Evolutionary conservation across 1,140 invertebrate species (phyloP).

Genomic region (Drosophila tsacasi): DNA sequence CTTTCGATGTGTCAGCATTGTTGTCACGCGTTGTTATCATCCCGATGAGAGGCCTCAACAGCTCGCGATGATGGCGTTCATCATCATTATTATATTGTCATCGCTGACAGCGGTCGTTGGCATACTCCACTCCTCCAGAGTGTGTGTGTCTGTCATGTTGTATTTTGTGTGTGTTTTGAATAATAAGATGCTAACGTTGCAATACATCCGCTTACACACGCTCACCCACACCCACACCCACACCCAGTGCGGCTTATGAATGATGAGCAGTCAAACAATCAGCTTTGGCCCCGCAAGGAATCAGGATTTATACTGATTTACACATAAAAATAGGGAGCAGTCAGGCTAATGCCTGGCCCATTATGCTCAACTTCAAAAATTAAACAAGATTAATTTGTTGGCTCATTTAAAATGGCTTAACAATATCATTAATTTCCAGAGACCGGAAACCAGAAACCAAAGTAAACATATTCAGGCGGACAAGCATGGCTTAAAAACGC

Average conservation of each 20-base stretch:
- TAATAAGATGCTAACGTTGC: conserved; percentile 73
- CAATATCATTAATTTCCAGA: conserved; percentile 70
- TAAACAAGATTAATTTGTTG: conserved; percentile 79
- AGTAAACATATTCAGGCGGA: conserved; percentile 35
- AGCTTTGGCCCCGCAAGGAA: conserved; percentile 27
- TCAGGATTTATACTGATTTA: conserved; percentile 43
- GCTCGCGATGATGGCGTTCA: conserved; percentile 10
- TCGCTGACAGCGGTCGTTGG: conserved; percentile 57
- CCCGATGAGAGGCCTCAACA: conserved; percentile 31
- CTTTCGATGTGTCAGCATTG: conserved; percentile 81
- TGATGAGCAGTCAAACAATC: conserved; percentile 76
- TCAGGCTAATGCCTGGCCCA: conserved; percentile 53
- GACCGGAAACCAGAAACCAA: conserved; percentile 13
- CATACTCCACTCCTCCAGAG: conserved; percentile 7
- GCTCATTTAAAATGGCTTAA: conserved; percentile 61
- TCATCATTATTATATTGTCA: conserved; percentile 43
- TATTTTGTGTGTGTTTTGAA: conserved; percentile 56
- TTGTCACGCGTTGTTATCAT: conserved; percentile 71
- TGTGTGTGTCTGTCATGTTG: conserved; percentile 2
- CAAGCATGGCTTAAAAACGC: conserved; percentile 43
- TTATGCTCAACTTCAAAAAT: conserved; percentile 49
- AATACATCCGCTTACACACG: conserved; percentile 38
- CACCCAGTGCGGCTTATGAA: conserved; percentile 47
- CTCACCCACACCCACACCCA: conserved; percentile 3
- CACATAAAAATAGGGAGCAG: conserved; percentile 21